phyloP scores from a whole-genome alignment of 2,888 invertebrate species.

The Mamestra brassicae region DNA sequence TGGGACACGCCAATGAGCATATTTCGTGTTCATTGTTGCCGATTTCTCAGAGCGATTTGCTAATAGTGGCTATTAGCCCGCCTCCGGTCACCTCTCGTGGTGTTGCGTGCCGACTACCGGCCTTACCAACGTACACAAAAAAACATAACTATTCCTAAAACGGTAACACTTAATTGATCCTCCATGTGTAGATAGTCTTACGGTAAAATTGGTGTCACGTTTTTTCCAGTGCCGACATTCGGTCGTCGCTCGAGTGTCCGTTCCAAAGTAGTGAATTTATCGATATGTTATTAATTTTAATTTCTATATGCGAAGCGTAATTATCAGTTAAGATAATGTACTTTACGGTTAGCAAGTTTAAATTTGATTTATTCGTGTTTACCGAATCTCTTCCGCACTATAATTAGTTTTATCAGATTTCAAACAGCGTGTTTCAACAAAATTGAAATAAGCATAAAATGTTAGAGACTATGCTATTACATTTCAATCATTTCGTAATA shows the following conservation, averaged over 20 bases:
- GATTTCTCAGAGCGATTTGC: slow-evolving; percentile 88
- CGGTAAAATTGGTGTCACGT: slow-evolving; percentile 81
- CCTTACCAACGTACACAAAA: slow-evolving; percentile 79
- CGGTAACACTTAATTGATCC: slow-evolving; percentile 87
- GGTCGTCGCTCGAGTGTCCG: slow-evolving; percentile 68
- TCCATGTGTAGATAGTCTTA: slow-evolving; percentile 79
- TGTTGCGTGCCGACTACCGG: slow-evolving; percentile 84
- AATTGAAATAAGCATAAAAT: slow-evolving; percentile 56
- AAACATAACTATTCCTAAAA: slow-evolving; percentile 88
- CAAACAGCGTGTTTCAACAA: slow-evolving; percentile 49
- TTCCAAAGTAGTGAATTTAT: slow-evolving; percentile 71
- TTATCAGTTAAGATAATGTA: slow-evolving; percentile 64
- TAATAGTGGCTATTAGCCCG: slow-evolving; percentile 87
- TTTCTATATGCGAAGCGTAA: slow-evolving; percentile 69
- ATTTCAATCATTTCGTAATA: slow-evolving; percentile 67
- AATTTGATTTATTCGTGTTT: slow-evolving; percentile 61
- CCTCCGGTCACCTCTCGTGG: slow-evolving; percentile 77
- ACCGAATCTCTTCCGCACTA: slow-evolving; percentile 55
- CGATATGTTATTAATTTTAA: slow-evolving; percentile 72
- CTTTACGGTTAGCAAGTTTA: slow-evolving; percentile 61
- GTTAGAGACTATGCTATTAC: slow-evolving; percentile 61
- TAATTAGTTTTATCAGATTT: slow-evolving; percentile 66
- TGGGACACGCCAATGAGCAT: slow-evolving; percentile 84
- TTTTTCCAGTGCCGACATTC: slow-evolving; percentile 76
- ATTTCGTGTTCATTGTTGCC: slow-evolving; percentile 88